Percentiles rank a stretch among this genome's conserved stretches.
phyloP scores from a whole-genome alignment of 2,888 invertebrate genomes.

The Herminia tarsipennalis region DNA sequence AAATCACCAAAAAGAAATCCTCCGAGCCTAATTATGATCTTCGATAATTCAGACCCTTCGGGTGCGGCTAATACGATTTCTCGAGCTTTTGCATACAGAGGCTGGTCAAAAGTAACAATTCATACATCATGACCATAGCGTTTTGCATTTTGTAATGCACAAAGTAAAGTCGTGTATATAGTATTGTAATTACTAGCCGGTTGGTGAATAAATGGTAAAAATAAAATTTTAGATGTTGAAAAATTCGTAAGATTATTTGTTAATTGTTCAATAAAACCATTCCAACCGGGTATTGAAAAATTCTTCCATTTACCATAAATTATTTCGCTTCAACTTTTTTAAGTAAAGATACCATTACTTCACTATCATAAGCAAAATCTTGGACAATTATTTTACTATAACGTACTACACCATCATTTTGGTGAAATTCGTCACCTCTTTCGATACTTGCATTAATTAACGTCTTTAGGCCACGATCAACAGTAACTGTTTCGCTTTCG shows the following conservation, averaged over 20 bases:
- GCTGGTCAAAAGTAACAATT: conserved; percentile 53
- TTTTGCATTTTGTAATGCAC: conserved; percentile 33
- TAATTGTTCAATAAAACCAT: conserved; percentile 39
- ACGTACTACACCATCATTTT: conserved; percentile 40
- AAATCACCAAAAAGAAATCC: conserved; percentile 52
- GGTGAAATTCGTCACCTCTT: too few relatives aligned
- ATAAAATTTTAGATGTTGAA: conserved; percentile 25
- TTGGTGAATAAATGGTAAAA: conserved; percentile 34
- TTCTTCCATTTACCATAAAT: conserved; percentile 44
- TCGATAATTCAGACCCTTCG: conserved; percentile 22
- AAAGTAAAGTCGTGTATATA: conserved; percentile 28
- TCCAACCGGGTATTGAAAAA: conserved; percentile 39
- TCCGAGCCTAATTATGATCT: conserved; percentile 40
- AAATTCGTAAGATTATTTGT: conserved; percentile 15
- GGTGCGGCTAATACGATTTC: conserved; percentile 46
- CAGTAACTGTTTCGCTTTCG: too few relatives aligned
- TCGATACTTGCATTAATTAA: too few relatives aligned
- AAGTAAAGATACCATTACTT: conserved; percentile 9
- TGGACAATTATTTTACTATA: conserved; percentile 31
- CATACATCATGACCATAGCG: conserved; percentile 42
- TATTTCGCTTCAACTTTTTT: conserved; percentile 34
- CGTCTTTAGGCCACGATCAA: too few relatives aligned
- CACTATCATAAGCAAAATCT: conserved; percentile 30
- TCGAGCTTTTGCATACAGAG: conserved; percentile 49
- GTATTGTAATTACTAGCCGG: conserved; percentile 37